Evolutionary conservation across 2,888 invertebrate genomes (phyloP), one percentile per base, ranked within the genome.

Genomic region (Limenitis camilla): DNA sequence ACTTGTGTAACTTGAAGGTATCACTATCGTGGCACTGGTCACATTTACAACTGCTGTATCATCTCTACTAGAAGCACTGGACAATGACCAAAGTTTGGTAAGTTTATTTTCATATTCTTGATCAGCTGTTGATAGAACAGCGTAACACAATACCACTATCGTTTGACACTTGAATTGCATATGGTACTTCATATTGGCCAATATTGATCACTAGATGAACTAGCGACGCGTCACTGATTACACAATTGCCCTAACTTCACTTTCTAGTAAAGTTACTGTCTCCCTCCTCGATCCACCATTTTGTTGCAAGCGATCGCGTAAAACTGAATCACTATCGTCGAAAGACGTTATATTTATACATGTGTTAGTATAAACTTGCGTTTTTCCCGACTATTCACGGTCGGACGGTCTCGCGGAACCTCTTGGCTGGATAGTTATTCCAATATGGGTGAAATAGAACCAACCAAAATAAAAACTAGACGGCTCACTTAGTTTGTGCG

Each of bases 311-410:
- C 78, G 81, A 74, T 81, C 81, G 83, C 80, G 83, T 69, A 77
- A 78, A 81, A 87, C 87, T 87, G 87, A 85, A 78, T 82, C 78
- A 76, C 77, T 72, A 65, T 78, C 68, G 78, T 72, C 74, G 69
- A 57, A 57, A 65, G 71, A 66, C 77, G 81, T 75, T 82, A 81
- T 85, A 86, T 87, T 81, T 87, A 86, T 87, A 87, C 83, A 83
- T 76, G 81, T 80, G 81, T 79, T 63, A 65, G 69, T 78, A 68
- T 78, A 74, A 79, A 81, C 67, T 83, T 79, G 80, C 85, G 81
- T 83, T 82, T 84, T 83, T 78, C 83, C 81, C 67, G 81, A 66
- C 66, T 62, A 57, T 78, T 79, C 76, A 81, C 83, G 86, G 76
- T 83, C 72, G 76, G 85, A 44, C 66, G 77, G 66, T 58, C 60